Evolutionary conservation across 1,140 invertebrate species (phyloP), one percentile per base, ranked within the genome.

Genomic region (Drosophila asahinai): DNA sequence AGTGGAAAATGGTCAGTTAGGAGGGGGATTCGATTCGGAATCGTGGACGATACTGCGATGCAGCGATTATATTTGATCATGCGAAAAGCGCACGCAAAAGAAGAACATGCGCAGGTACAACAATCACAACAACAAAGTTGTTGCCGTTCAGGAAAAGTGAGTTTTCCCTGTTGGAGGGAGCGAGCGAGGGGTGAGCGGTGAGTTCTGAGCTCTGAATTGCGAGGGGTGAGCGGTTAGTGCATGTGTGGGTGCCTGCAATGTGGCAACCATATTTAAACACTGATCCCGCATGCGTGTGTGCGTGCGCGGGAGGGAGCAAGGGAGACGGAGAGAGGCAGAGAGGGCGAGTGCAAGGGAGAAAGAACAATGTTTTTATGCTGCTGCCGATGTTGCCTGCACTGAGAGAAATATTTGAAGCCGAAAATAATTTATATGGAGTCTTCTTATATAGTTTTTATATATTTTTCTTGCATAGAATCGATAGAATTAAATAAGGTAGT

Each of bases 51-150:
- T 22, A 38, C 43, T 36, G 36, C 59, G 59, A 43, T 65, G 71
- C 54, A 55, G 54, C 74, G 51, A 81, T 75, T 68, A 83, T 73
- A 81, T 90, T 89, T 89, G 84, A 89, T 89, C 81, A 89, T 89
- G 84, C 84, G 86, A 89, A 89, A 89, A 86, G 74, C 84, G 86
- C 84, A 89, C 86, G 86, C 86, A 90, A 71, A 90, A 63, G 86
- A 81, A 89, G 83, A 89, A 81, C 84, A 89, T 87, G 86, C 78
- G 77, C 84, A 89, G 86, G 84, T 90, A 89, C 78, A 72, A 73
- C 66, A 71, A 43, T 59, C 67, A 17, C 55, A 78, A 67, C 38
- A 68, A 62, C 62, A 77, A 61, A 22, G 63, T 47, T 49, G 48
- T 65, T 68, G 76, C 33, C 47, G 25, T 38, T 30, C 40, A 72